Evolutionary conservation across 2,888 invertebrate species (phyloP).

Genomic region (Philaethria dido): DNA sequence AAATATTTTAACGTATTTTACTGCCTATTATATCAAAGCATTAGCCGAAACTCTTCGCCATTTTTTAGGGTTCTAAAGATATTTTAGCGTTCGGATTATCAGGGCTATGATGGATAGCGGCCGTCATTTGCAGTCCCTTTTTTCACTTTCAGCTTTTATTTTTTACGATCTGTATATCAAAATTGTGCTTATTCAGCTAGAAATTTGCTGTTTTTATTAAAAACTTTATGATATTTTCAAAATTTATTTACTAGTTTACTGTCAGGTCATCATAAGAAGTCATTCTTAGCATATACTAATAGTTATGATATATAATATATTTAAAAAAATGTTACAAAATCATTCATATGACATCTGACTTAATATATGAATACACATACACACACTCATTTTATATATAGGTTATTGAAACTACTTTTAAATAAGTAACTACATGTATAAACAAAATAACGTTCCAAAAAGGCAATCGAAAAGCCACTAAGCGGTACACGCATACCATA

Average conservation of each 20-base stretch:
- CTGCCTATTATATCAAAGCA: conserved; percentile 17
- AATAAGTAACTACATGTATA: not conserved
- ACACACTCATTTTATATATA: too few species aligned
- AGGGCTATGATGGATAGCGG: conserved; percentile 36
- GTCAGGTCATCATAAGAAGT: not conserved
- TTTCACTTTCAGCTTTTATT: conserved; percentile 32
- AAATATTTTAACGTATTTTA: conserved; percentile 7
- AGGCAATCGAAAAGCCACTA: not conserved
- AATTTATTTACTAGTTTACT: not conserved
- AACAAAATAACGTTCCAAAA: not conserved
- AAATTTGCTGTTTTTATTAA: conserved; percentile 8
- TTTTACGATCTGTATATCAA: conserved; percentile 32
- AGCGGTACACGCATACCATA: not conserved
- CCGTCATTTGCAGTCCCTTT: conserved; percentile 39
- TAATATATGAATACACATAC: too few species aligned
- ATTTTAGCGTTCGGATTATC: conserved; percentile 38
- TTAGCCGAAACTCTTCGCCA: conserved; percentile 26
- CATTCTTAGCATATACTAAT: not conserved
- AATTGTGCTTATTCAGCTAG: conserved; percentile 20
- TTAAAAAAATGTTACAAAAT: too few species aligned
- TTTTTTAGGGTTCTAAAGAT: conserved; percentile 35
- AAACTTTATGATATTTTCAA: not conserved
- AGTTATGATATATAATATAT: not conserved
- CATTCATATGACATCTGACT: too few species aligned
- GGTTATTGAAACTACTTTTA: too few species aligned